phyloP scores from a whole-genome alignment of 2,797 vertebrate genomes.

The Oryzias dopingdopingensis region DNA sequence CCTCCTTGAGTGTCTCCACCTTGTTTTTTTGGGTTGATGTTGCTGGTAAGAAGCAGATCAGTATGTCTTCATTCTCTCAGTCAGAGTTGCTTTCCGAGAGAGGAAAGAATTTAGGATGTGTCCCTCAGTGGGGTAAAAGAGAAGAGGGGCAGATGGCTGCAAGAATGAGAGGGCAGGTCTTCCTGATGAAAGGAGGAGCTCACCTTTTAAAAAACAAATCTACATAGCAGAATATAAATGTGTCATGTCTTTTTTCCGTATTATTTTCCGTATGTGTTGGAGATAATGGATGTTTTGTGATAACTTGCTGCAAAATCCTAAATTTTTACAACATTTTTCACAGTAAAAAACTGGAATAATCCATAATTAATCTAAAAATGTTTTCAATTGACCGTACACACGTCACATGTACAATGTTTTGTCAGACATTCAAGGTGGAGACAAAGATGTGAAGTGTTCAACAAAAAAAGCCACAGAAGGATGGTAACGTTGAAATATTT shows the following conservation, averaged over 20 bases:
- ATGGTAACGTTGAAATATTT: neutral
- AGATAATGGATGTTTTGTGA: neutral
- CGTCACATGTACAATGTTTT: neutral
- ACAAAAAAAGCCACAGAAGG: neutral
- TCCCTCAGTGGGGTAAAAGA: constrained; percentile 23
- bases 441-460: neutral
- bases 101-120: constrained; percentile 17
- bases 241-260: too few species aligned
- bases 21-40: constrained; percentile 63
- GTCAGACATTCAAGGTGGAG: neutral
- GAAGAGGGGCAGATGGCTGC: constrained; percentile 17
- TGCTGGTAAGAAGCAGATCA: constrained; percentile 64
- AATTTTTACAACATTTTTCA: neutral
- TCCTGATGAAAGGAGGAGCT: constrained; percentile 5
- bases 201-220: constrained; percentile 8
- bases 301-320: neutral
- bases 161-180: constrained; percentile 35
- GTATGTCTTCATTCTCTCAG: constrained; percentile 36
- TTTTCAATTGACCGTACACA: neutral
- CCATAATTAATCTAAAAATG: neutral
- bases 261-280: neutral
- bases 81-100: constrained; percentile 34
- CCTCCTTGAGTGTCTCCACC: constrained; percentile 70
- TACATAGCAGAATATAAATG: constrained; percentile 6
- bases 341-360: neutral